Percentiles rank a stretch among this genome's conserved stretches.
Evolutionary conservation across 2,888 invertebrate species (phyloP).

Genomic region (Agrilus cyanescens): DNA sequence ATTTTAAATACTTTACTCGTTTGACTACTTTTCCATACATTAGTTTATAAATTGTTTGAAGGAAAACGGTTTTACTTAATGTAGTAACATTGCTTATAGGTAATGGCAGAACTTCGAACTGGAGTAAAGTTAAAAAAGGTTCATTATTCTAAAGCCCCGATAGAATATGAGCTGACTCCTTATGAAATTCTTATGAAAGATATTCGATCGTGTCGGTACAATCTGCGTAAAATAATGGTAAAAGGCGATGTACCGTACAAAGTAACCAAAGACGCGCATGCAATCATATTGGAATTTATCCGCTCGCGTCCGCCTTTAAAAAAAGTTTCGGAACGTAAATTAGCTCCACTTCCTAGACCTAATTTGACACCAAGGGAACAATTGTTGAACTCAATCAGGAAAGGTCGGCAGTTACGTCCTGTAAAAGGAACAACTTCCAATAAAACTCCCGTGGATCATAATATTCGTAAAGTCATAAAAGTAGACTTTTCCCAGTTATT

Average conservation of each 20-base stretch:
- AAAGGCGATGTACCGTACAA: constrained; percentile 71
- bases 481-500: constrained; percentile 69
- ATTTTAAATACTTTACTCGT: too few relatives aligned
- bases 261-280: constrained; percentile 90
- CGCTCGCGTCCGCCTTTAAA: constrained; percentile 86
- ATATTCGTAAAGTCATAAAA: constrained; percentile 58
- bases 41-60: too few relatives aligned
- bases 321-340: constrained; percentile 77
- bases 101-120: constrained; percentile 80
- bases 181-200: constrained; percentile 96
- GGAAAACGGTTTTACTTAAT: too few relatives aligned
- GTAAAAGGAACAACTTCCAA: constrained; percentile 31
- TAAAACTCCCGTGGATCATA: constrained; percentile 24
- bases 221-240: constrained; percentile 73
- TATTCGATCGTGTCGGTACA: constrained; percentile 81
- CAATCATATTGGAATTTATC: constrained; percentile 92
- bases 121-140: constrained; percentile 91
- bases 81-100: constrained; percentile 29
- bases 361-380: constrained; percentile 71
- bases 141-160: constrained; percentile 60
- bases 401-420: constrained; percentile 58
- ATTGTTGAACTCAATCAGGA: constrained; percentile 75
- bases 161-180: constrained; percentile 89
- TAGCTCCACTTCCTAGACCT: constrained; percentile 57
- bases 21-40: too few relatives aligned